Conservation (phyloP, 2,797 vertebrate genomes). For the Lophotriccus pileatus region DNA sequence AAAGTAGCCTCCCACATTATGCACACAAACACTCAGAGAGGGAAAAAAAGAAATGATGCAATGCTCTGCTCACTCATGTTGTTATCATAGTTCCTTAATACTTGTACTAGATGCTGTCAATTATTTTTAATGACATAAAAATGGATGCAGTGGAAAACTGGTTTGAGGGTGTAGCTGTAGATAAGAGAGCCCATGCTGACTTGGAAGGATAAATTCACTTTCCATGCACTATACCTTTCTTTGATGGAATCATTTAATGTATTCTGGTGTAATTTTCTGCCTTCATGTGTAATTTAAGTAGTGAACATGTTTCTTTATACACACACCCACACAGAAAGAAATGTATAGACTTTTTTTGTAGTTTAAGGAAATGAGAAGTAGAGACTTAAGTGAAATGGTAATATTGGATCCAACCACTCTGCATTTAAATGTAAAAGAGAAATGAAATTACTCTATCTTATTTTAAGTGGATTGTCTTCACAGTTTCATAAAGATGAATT, state of each 20-base stretch:
- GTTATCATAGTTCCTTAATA: background rate
- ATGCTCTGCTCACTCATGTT: fast-evolving
- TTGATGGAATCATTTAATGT: background rate
- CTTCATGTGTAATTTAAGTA: background rate
- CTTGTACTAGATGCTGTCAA: no score
- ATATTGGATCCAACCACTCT: background rate
- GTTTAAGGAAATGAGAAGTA: background rate
- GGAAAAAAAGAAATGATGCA: fast-evolving
- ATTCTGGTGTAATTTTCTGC: background rate
- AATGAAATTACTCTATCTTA: background rate
- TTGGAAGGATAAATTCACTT: background rate
- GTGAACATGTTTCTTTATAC: background rate
- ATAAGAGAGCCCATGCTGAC: background rate
- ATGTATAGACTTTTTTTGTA: background rate
- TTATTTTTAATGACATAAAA: background rate
- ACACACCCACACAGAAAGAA: background rate
- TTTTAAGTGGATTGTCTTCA: background rate
- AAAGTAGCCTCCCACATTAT: background rate
- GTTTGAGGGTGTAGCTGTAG: background rate
- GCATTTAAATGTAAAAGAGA: background rate
- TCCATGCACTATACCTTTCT: background rate
- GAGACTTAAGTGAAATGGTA: background rate
- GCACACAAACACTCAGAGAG: background rate
- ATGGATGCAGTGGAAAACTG: background rate
- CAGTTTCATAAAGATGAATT: background rate